Conservation (phyloP, 2,797 vertebrate genomes). For the Cossypha dichroa region DNA sequence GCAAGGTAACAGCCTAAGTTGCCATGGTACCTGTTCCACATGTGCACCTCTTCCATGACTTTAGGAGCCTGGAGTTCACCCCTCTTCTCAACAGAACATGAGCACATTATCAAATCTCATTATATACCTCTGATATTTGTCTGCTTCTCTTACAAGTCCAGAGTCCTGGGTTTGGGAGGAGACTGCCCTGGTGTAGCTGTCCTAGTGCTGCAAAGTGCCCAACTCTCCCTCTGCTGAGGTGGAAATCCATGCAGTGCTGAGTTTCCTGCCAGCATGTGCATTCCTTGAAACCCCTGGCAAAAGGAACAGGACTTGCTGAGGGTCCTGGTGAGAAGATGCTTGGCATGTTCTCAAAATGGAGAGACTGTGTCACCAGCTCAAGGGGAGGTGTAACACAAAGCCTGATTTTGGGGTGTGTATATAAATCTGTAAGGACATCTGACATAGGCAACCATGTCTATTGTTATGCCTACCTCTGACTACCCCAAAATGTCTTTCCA, state of each 20-base stretch:
- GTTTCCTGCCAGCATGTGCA: neutral
- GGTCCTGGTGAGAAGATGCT: neutral
- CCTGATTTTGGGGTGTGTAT: neutral
- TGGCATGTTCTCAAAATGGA: neutral
- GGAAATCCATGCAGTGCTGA: neutral
- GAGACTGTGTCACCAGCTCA: neutral
- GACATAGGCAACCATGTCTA: neutral
- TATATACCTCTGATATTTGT: neutral
- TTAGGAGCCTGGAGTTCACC: neutral
- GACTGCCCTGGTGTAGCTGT: neutral
- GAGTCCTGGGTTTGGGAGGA: neutral
- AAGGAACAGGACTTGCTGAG: neutral
- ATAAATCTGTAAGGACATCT: neutral
- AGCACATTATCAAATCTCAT: neutral
- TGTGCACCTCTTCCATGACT: rapidly evolving
- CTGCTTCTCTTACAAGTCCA: neutral
- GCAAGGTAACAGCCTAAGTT: neutral
- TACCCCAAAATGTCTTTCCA: neutral
- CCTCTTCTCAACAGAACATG: neutral
- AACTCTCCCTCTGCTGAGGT: neutral
- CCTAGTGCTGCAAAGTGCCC: neutral
- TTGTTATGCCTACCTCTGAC: neutral
- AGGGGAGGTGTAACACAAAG: neutral
- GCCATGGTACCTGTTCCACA: neutral
- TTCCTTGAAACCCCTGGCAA: neutral